A percentile compares a stretch with the other conserved stretches of the same genome.
Conservation (phyloP, 2,888 invertebrate genomes). For the Harpalus rufipes region DNA sequence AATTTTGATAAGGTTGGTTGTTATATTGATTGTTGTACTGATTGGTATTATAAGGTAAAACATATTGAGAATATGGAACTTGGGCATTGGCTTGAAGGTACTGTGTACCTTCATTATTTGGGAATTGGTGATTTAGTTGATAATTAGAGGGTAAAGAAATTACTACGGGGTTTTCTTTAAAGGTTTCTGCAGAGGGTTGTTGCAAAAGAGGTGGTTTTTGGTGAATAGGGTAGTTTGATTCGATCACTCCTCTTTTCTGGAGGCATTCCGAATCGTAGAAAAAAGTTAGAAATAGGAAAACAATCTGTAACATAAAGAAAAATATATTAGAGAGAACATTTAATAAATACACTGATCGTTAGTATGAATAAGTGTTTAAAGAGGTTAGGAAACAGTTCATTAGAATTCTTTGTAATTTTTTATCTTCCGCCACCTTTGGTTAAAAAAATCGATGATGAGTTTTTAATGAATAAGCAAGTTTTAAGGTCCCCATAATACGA, state of each 20-base stretch:
- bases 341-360: no score
- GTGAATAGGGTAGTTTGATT: conserved; percentile 23
- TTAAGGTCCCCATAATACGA: no score
- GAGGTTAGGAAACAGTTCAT: no score
- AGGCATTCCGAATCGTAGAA: background rate
- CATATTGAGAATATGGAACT: conserved; percentile 8
- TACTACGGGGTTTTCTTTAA: background rate
- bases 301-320: background rate
- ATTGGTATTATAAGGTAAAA: background rate
- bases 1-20: conserved; percentile 20
- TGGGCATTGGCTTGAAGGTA: conserved; percentile 7
- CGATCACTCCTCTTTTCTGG: conserved; percentile 4
- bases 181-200: background rate
- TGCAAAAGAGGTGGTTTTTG: background rate
- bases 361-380: no score
- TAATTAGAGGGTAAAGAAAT: conserved; percentile 28
- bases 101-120: background rate
- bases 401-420: no score
- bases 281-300: background rate
- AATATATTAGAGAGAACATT: no score
- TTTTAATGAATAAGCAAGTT: no score
- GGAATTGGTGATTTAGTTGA: background rate
- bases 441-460: no score
- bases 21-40: conserved; percentile 8
- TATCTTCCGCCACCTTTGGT: no score